phyloP scores from a whole-genome alignment of 2,113 vertebrate genomes.

The Plecturocebus donacophilus region DNA sequence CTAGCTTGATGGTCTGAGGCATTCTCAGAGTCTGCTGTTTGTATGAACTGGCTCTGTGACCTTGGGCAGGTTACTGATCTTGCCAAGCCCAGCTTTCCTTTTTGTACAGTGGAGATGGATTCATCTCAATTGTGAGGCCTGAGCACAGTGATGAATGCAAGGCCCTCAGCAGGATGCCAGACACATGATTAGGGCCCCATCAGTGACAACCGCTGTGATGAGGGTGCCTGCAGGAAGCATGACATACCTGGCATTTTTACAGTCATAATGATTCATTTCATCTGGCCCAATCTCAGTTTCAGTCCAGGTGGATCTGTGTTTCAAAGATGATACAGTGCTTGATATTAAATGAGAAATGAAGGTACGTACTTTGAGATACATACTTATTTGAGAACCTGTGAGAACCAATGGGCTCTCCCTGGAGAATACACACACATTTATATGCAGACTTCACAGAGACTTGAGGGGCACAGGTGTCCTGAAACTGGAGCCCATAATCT shows the following conservation, averaged over 20 bases:
- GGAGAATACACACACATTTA: neutral
- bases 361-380: neutral
- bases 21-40: neutral
- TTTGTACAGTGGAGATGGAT: no score
- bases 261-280: rapidly evolving
- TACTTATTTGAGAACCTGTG: neutral
- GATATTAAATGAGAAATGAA: neutral
- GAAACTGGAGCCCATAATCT: rapidly evolving
- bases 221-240: neutral
- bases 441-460: rapidly evolving
- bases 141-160: no score
- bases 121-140: rapidly evolving
- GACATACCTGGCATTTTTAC: rapidly evolving
- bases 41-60: neutral
- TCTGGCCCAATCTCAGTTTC: neutral
- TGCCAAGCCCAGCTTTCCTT: neutral
- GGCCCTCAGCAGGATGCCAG: no score
- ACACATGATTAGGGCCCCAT: rapidly evolving
- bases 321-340: neutral
- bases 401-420: rapidly evolving
- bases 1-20: neutral
- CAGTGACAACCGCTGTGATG: rapidly evolving
- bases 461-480: neutral
- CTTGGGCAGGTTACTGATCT: neutral
- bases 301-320: neutral